phyloP scores from a whole-genome alignment of 2,888 invertebrate species.

The Argyra leucocephala region DNA sequence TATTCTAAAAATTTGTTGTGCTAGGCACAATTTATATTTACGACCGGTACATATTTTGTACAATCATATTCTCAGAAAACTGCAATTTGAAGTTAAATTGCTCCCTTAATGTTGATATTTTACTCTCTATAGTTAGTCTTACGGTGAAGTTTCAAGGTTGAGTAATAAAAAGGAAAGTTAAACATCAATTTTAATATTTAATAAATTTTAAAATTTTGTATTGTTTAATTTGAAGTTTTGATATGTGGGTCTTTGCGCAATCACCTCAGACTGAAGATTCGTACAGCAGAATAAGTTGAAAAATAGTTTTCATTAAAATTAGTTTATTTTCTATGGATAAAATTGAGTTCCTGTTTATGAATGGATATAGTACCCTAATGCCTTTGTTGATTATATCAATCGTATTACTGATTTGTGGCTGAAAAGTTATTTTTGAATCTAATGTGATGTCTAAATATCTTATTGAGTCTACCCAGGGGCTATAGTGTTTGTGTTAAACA shows the following conservation, averaged over 20 bases:
- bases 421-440: background rate
- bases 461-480: background rate
- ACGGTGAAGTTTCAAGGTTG: background rate
- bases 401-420: no score
- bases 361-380: no score
- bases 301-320: constrained; percentile 15
- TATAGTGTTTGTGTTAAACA: background rate
- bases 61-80: background rate
- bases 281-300: constrained; percentile 13
- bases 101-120: background rate
- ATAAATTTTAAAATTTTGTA: no score
- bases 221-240: constrained; percentile 14
- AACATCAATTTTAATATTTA: constrained; percentile 17
- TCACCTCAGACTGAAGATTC: constrained; percentile 14
- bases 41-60: background rate
- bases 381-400: no score
- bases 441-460: background rate
- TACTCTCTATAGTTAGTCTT: background rate
- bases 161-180: constrained; percentile 15
- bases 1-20: no score
- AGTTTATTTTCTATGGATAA: constrained; percentile 14
- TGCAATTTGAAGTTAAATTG: background rate
- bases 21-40: no score
- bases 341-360: no score
- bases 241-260: constrained; percentile 13